Evolutionary conservation across 1,140 invertebrate species (phyloP).

Genomic region (Globodera ellingtonae): DNA sequence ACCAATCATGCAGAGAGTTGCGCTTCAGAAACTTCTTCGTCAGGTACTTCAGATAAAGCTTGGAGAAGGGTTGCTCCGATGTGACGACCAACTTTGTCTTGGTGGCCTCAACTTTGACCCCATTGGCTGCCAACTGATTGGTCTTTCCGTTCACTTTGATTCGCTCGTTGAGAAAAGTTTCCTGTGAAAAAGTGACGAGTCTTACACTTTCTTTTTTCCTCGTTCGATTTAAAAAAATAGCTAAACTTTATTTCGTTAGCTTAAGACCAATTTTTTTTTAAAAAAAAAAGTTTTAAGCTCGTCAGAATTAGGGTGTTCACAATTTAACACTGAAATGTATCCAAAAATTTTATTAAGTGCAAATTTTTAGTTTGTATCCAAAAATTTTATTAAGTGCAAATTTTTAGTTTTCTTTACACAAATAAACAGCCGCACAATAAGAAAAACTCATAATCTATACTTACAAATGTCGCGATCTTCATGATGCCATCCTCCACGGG

Average conservation of each 20-base stretch:
- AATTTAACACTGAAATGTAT: slow-evolving; percentile 19
- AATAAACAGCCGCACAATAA: neutral
- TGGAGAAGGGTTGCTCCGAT: slow-evolving; percentile 88
- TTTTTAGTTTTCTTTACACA: neutral
- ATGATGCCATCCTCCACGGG: slow-evolving; percentile 99
- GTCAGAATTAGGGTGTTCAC: slow-evolving; percentile 12
- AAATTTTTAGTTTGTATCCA: slow-evolving; percentile 3
- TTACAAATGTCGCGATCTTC: slow-evolving; percentile 93
- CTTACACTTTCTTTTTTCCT: slow-evolving; percentile 19
- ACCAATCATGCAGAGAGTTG: slow-evolving; percentile 96
- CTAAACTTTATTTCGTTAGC: too few species aligned
- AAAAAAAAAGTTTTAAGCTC: slow-evolving; percentile 56
- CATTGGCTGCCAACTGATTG: slow-evolving; percentile 87
- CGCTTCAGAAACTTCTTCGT: slow-evolving; percentile 99
- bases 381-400: neutral
- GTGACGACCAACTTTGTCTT: slow-evolving; percentile 90
- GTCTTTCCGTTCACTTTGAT: slow-evolving; percentile 96
- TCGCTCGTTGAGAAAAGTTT: slow-evolving; percentile 89
- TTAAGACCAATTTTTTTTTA: slow-evolving; percentile 26
- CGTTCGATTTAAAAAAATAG: too few species aligned
- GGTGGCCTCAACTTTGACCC: slow-evolving; percentile 80
- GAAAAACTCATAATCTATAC: slow-evolving; percentile 59
- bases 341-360: neutral
- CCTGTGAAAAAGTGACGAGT: slow-evolving; percentile 71
- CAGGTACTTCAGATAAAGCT: slow-evolving; percentile 97